Conservation (phyloP, 2,888 invertebrate genomes). For the Scaptomyza cyrtandrae region DNA sequence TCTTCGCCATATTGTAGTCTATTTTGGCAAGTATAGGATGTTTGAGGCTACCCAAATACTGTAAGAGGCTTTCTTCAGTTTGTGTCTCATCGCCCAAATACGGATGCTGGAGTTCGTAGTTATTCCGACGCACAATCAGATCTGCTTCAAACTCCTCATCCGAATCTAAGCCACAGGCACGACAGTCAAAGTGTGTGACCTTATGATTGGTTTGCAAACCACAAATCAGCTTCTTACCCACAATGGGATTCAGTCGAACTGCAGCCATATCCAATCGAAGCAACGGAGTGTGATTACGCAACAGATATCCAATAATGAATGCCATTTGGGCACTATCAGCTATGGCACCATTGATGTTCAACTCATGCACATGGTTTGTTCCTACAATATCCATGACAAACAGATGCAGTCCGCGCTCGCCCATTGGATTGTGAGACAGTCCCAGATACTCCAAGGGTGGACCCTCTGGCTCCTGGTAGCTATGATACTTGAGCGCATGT, state of each 20-base stretch:
- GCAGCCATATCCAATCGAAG: conserved; percentile 65
- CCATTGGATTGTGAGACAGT: conserved; percentile 72
- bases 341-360: conserved; percentile 65
- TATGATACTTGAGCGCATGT: conserved; percentile 27
- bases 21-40: conserved; percentile 54
- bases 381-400: conserved; percentile 47
- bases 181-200: conserved; percentile 65
- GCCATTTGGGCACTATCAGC: conserved; percentile 17
- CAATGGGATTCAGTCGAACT: conserved; percentile 32
- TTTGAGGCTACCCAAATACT: conserved; percentile 53
- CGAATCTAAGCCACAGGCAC: conserved; percentile 65
- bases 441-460: conserved; percentile 67
- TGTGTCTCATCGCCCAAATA: conserved; percentile 58
- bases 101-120: conserved; percentile 43
- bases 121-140: conserved; percentile 74
- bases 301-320: conserved; percentile 46
- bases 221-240: conserved; percentile 54
- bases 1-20: not conserved
- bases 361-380: conserved; percentile 55
- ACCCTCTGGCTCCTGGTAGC: conserved; percentile 25
- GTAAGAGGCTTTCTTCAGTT: conserved; percentile 60
- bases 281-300: conserved; percentile 62
- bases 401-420: conserved; percentile 42
- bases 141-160: conserved; percentile 73
- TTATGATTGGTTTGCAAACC: conserved; percentile 60